Conservation (phyloP, 2,797 vertebrate genomes). For the Dipus sagitta region DNA sequence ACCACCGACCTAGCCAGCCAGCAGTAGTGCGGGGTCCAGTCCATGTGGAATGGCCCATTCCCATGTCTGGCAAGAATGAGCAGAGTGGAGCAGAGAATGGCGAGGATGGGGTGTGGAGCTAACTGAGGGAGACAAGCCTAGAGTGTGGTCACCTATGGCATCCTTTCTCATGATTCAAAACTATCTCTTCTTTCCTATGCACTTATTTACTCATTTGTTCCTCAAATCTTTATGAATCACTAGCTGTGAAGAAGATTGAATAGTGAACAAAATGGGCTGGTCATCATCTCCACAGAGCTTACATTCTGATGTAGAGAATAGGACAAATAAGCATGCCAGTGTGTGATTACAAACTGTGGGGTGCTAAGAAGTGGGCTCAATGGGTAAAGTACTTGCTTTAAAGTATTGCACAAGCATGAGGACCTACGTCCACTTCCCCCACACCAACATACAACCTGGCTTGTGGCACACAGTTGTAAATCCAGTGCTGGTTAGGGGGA, state of each 20-base stretch:
- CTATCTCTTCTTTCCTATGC: background rate
- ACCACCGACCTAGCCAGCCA: background rate
- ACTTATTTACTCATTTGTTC: background rate
- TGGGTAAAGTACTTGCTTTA: too few relatives aligned
- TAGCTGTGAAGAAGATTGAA: background rate
- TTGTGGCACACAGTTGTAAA: too few relatives aligned
- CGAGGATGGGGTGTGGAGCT: background rate
- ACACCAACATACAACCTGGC: too few relatives aligned
- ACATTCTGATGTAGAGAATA: background rate
- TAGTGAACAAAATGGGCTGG: background rate
- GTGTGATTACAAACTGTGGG: background rate
- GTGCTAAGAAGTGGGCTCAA: too few relatives aligned
- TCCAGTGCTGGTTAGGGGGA: too few relatives aligned
- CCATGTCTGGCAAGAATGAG: background rate
- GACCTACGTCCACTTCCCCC: too few relatives aligned
- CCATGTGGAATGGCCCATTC: background rate
- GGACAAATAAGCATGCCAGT: background rate
- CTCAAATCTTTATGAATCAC: background rate
- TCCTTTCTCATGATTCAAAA: background rate
- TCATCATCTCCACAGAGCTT: background rate
- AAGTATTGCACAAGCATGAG: too few relatives aligned
- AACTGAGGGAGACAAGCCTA: background rate
- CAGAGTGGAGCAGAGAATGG: background rate
- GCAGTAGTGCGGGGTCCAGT: constrained; percentile 47
- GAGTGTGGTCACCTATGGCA: background rate